phyloP scores from a whole-genome alignment of 1,140 invertebrate genomes.

The Bactericera cockerelli region DNA sequence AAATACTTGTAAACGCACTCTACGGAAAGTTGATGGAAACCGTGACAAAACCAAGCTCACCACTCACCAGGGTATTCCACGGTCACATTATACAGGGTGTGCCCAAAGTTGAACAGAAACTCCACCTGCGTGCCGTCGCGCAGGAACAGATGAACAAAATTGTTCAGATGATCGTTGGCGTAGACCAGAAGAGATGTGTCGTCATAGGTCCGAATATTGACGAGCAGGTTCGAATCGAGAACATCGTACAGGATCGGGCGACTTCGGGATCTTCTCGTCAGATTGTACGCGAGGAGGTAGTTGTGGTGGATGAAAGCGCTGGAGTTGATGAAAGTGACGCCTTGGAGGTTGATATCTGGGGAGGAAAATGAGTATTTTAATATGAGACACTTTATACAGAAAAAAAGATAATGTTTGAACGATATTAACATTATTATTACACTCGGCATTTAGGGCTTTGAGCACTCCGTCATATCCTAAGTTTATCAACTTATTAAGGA shows the following conservation, averaged over 20 bases:
- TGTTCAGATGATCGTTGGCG: conserved; percentile 83
- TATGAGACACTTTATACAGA: no score
- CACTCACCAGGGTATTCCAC: conserved; percentile 44
- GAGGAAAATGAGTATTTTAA: no score
- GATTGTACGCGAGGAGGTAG: conserved; percentile 41
- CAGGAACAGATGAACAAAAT: conserved; percentile 81
- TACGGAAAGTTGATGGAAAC: no score
- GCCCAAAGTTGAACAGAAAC: conserved; percentile 66
- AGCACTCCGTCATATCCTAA: no score
- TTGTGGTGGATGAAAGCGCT: conserved; percentile 63
- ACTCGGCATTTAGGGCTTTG: no score
- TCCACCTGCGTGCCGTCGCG: conserved; percentile 53
- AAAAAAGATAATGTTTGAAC: no score
- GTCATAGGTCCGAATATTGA: conserved; percentile 78
- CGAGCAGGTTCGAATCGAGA: conserved; percentile 55
- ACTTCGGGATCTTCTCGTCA: conserved; percentile 35
- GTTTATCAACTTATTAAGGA: no score
- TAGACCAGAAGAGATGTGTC: conserved; percentile 67
- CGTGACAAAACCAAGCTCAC: no score
- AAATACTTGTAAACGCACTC: no score
- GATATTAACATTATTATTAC: no score
- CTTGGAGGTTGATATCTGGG: conserved; percentile 78
- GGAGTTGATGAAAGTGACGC: conserved; percentile 68
- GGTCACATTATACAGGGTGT: conserved; percentile 62
- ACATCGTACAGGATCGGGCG: conserved; percentile 39